Percentiles rank a stretch among this genome's conserved stretches.
Evolutionary conservation across 2,888 invertebrate genomes (phyloP).

Genomic region (Thera obeliscata): DNA sequence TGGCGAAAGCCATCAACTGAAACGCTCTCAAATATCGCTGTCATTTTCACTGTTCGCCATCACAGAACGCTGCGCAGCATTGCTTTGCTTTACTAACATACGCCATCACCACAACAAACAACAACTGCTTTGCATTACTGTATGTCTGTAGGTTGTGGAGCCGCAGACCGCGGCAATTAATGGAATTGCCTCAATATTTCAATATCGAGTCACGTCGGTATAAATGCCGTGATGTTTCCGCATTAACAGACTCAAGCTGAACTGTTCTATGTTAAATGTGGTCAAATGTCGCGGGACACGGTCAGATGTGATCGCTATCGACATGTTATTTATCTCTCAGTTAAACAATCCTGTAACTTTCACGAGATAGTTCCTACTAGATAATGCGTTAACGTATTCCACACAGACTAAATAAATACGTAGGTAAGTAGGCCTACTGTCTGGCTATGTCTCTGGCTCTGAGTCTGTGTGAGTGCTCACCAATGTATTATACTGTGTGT

Average conservation of each 20-base stretch:
- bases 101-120: neutral
- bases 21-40: too few relatives aligned
- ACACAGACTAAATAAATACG: neutral
- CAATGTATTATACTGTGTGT: too few relatives aligned
- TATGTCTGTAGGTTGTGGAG: neutral
- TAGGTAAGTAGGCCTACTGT: too few relatives aligned
- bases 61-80: too few relatives aligned
- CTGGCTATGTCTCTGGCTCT: too few relatives aligned
- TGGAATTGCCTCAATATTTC: constrained; percentile 32
- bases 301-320: constrained; percentile 7
- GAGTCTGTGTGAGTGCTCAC: too few relatives aligned
- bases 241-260: too few relatives aligned
- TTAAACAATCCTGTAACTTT: neutral
- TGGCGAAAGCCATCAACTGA: too few relatives aligned
- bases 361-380: neutral
- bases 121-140: constrained; percentile 7
- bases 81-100: too few relatives aligned
- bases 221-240: constrained; percentile 16
- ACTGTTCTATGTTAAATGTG: neutral
- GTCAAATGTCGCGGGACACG: constrained; percentile 12
- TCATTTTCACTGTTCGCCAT: too few relatives aligned
- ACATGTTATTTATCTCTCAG: constrained; percentile 4
- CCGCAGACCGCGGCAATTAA: constrained; percentile 34
- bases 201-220: constrained; percentile 25
- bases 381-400: constrained; percentile 6